These are phyloP conservation scores for Danio tinwini DNA, from an alignment of 2,797 vertebrate species.

Conservation along the genomic window DNA sequence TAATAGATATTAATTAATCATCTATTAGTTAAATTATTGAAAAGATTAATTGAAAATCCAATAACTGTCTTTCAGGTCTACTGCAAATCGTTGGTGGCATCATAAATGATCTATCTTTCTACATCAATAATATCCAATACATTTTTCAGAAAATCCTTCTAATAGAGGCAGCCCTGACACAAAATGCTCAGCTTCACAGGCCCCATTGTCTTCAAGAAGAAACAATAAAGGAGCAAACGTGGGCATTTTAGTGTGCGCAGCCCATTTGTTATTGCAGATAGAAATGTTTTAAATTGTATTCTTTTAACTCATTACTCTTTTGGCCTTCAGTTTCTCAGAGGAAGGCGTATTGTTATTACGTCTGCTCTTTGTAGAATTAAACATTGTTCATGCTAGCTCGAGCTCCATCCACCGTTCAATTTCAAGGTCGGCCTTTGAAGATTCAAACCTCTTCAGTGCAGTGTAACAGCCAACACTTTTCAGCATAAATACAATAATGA, in stretches of 20 bases:
- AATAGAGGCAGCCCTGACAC: neutral
- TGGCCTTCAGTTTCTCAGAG: conserved; percentile 41
- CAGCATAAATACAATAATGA: conserved; percentile 50
- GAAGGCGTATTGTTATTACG: conserved; percentile 42
- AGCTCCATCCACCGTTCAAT: conserved; percentile 48
- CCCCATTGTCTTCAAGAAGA: conserved; percentile 27
- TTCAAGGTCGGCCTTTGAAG: conserved; percentile 57
- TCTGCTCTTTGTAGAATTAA: conserved; percentile 30
- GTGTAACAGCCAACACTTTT: conserved; percentile 42
- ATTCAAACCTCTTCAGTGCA: conserved; percentile 31
- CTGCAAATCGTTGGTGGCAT: neutral
- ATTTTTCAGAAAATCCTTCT: neutral
- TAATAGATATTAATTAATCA: no score
- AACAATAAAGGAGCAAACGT: conserved; percentile 30
- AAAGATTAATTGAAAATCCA: no score
- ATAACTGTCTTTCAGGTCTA: no score
- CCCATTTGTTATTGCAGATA: conserved; percentile 38
- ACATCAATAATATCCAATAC: neutral
- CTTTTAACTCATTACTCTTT: conserved; percentile 43
- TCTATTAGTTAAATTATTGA: no score
- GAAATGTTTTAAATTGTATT: conserved; percentile 52
- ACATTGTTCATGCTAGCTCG: conserved; percentile 49
- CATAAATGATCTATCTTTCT: neutral
- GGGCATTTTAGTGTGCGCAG: conserved; percentile 13
- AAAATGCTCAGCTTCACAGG: conserved; percentile 13